phyloP scores from a whole-genome alignment of 2,888 invertebrate species.

The Copidosoma aretas region DNA sequence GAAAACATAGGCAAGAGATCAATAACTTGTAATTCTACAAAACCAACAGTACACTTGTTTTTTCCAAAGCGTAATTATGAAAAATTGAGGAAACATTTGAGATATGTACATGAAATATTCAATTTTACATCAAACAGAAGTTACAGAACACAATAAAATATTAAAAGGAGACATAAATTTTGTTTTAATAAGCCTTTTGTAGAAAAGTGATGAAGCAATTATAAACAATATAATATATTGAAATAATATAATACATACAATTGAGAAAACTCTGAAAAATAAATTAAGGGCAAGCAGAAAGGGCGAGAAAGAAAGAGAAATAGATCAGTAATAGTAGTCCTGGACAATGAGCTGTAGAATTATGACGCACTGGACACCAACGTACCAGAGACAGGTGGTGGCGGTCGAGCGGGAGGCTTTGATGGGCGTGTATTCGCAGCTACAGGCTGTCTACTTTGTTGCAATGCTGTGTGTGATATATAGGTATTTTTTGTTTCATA shows the following conservation, averaged over 20 bases:
- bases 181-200: background rate
- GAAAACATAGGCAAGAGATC: background rate
- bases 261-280: background rate
- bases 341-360: slow-evolving; percentile 39
- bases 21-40: slow-evolving; percentile 7
- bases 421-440: slow-evolving; percentile 58
- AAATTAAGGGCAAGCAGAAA: background rate
- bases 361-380: slow-evolving; percentile 47
- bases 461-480: slow-evolving; percentile 55
- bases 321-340: background rate
- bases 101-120: too few relatives aligned
- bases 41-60: slow-evolving; percentile 3
- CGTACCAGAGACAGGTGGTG: slow-evolving; percentile 60
- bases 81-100: slow-evolving; percentile 5
- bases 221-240: slow-evolving; percentile 2
- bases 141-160: background rate
- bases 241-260: slow-evolving; percentile 4
- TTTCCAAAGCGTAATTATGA: background rate
- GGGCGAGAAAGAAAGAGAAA: background rate
- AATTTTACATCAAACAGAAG: slow-evolving; percentile 12
- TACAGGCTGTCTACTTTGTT: slow-evolving; percentile 59
- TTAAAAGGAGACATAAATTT: background rate
- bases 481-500: slow-evolving; percentile 14
- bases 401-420: slow-evolving; percentile 60
- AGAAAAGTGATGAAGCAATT: slow-evolving; percentile 6